phyloP scores from a whole-genome alignment of 2,113 vertebrate genomes.

The Alethe diademata region DNA sequence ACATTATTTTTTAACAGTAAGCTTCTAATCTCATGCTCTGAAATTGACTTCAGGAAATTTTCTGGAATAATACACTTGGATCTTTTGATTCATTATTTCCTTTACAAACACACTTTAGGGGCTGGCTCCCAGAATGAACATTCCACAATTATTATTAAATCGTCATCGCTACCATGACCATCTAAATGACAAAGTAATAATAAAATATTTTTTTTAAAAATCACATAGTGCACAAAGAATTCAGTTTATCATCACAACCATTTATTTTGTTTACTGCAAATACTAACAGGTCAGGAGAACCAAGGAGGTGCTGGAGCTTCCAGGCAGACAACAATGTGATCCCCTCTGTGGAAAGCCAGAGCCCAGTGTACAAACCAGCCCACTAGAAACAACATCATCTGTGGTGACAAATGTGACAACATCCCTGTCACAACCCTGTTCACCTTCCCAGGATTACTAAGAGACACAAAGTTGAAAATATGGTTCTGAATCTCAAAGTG shows the following conservation, averaged over 20 bases:
- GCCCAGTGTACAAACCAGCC: neutral
- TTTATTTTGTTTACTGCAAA: slow-evolving; percentile 53
- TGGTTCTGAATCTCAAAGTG: neutral
- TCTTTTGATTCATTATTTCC: neutral
- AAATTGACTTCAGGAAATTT: neutral
- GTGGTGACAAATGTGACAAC: too few relatives aligned
- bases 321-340: neutral
- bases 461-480: neutral
- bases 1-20: neutral
- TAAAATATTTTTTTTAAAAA: neutral
- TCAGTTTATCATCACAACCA: slow-evolving; percentile 3
- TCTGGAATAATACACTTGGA: neutral
- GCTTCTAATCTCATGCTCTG: neutral
- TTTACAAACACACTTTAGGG: neutral
- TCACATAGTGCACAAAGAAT: slow-evolving; percentile 37
- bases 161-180: neutral
- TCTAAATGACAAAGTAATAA: neutral
- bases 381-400: neutral
- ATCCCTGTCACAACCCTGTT: neutral
- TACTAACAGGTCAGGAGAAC: neutral
- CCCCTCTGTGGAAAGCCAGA: neutral
- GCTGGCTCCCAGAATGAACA: neutral
- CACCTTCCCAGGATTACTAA: neutral
- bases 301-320: neutral
- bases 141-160: neutral